Evolutionary conservation across 2,113 vertebrate species (phyloP), one percentile per base, ranked within the genome.

Genomic region (Cebus imitator): DNA sequence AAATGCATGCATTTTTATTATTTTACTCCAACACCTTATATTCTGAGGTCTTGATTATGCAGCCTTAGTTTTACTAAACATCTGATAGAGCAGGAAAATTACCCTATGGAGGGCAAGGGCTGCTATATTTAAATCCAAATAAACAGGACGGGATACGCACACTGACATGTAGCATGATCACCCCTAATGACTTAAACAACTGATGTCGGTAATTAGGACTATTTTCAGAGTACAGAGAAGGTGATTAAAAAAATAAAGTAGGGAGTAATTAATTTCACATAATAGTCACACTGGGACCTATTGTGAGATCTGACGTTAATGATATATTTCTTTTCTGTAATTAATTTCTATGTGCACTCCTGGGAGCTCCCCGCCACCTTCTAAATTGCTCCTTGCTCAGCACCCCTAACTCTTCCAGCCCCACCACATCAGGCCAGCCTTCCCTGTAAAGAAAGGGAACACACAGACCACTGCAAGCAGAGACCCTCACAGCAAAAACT

Each of bases 241-340:
- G 96, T 98, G 95, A 98, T 97, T 96, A 52, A 81, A 92, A 97
- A 78, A 98, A 98, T 97, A 97, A 98, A 97, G 97, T 96, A 98
- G 95, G 94, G 96, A 97, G 98, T 98, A 99, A 99, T 99, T 99
- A 99, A 98, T 98, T 98, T 98, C 97, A 95, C 96, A 94, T 98
- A 98, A 98, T 98, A 98, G 98, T 98, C 98, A 98, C 98, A 98
- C 95, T 98, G 98, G 98, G 98, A 98, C 98, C 98, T 98, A 94
- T 96, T 55, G 97, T 96, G 97, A 97, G 40, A 97, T 88, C 95
- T 98, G 96, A 97, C 96, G 85, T 97, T 98, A 98, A 98, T 98
- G 97, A 98, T 96, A 92, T 97, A 97, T 97, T 98, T 98, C 95
- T 94, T 97, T 97, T 96, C 97, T 98, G 97, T 98, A 98, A 99